Evolutionary conservation across 2,888 invertebrate genomes (phyloP).

Genomic region (Lottia scabra): DNA sequence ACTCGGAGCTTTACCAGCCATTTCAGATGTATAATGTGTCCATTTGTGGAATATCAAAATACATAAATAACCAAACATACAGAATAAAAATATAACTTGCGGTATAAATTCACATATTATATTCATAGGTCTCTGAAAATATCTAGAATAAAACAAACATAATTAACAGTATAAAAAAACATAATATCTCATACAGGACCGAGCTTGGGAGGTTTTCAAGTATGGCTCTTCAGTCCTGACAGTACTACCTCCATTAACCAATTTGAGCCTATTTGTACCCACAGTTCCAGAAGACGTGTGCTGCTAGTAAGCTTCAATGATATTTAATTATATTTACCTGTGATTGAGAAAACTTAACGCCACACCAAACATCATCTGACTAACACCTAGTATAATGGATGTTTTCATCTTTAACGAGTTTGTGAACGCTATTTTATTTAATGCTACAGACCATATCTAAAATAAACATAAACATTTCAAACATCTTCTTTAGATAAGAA

Average conservation of each 20-base stretch:
- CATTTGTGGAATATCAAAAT: constrained; percentile 97
- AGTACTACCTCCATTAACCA: no score
- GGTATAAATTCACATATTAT: constrained; percentile 96
- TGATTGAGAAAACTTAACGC: constrained; percentile 76
- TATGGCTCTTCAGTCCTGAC: no score
- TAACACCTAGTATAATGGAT: constrained; percentile 94
- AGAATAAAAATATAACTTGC: constrained; percentile 89
- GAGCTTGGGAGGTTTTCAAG: no score
- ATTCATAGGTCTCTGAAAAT: constrained; percentile 73
- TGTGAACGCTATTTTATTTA: constrained; percentile 91
- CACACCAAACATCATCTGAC: constrained; percentile 97
- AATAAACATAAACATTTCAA: constrained; percentile 10
- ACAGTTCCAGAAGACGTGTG: no score
- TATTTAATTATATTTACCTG: constrained; percentile 42
- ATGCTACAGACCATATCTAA: constrained; percentile 75
- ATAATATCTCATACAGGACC: no score
- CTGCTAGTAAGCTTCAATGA: no score
- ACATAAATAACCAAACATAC: constrained; percentile 96
- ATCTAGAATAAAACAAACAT: constrained; percentile 41
- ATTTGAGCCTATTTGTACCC: no score
- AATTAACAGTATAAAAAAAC: no score
- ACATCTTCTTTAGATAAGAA: not conserved
- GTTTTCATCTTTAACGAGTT: constrained; percentile 96
- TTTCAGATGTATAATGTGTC: constrained; percentile 75
- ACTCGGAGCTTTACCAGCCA: constrained; percentile 88